Evolutionary conservation across 2,888 invertebrate genomes (phyloP).

Genomic region (Crossocerus cetratus): DNA sequence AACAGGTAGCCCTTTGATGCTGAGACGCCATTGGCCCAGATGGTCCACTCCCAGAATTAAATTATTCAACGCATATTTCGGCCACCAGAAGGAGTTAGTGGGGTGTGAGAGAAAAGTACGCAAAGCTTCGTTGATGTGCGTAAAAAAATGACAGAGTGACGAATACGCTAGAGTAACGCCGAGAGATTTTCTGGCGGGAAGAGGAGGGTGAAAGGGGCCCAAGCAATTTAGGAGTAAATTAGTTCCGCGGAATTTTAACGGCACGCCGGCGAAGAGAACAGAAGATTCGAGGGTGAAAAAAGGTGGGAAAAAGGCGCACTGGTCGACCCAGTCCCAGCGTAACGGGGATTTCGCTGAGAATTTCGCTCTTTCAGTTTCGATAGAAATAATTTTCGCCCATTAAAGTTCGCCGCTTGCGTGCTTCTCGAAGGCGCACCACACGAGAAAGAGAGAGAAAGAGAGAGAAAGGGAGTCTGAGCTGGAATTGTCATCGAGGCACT

Average conservation of each 20-base stretch:
- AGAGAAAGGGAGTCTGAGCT: too few species aligned
- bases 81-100: too few species aligned
- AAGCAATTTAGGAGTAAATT: not conserved
- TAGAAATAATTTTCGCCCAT: slow-evolving; percentile 18
- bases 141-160: too few species aligned
- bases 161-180: not conserved
- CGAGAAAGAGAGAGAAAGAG: too few species aligned
- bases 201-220: not conserved
- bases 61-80: not conserved
- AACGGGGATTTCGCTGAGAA: not conserved
- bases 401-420: slow-evolving; percentile 9
- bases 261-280: not conserved
- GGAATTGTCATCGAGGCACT: too few species aligned
- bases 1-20: too few species aligned
- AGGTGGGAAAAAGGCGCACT: too few species aligned
- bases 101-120: too few species aligned
- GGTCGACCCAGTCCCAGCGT: not conserved
- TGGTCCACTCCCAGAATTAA: too few species aligned
- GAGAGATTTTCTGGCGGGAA: not conserved
- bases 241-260: not conserved
- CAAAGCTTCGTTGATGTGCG: too few species aligned
- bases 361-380: not conserved
- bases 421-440: slow-evolving; percentile 9
- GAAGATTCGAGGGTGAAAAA: too few species aligned
- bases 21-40: too few species aligned